A percentile compares a stretch with the other conserved stretches of the same genome.
These are phyloP conservation scores for Orchesella flavescens DNA, from an alignment of 2,888 invertebrate genomes.

Conservation along the genomic window DNA sequence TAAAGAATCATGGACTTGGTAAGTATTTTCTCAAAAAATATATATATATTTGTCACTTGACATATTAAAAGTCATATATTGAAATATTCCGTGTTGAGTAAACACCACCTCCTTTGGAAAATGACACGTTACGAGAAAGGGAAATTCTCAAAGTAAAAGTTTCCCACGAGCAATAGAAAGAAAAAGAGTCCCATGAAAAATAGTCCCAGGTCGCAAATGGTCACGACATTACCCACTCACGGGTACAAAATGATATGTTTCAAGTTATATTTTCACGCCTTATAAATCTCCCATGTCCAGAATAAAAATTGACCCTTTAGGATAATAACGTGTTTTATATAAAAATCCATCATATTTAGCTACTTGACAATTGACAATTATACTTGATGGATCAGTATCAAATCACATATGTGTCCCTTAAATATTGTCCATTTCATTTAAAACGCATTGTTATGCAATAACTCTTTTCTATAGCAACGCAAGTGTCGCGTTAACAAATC, in stretches of 20 bases:
- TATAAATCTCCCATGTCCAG: background rate
- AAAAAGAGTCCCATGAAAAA: background rate
- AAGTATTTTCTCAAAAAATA: background rate
- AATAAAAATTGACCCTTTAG: background rate
- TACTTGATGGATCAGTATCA: slow-evolving; percentile 25
- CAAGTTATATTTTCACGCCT: background rate
- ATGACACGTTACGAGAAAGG: background rate
- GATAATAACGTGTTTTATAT: background rate
- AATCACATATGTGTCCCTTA: background rate
- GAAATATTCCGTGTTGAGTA: slow-evolving; percentile 35
- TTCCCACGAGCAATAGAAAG: background rate
- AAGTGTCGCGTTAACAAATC: background rate
- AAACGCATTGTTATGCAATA: background rate
- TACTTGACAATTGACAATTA: slow-evolving; percentile 47
- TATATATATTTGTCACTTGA: background rate
- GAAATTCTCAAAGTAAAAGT: background rate
- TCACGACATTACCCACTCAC: slow-evolving; percentile 23
- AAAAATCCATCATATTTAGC: no score
- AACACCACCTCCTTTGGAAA: slow-evolving; percentile 4
- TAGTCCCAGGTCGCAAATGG: background rate
- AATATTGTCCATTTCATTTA: background rate
- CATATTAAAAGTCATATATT: background rate
- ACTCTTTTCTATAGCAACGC: background rate
- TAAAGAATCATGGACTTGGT: slow-evolving; percentile 24
- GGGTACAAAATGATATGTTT: background rate